Evolutionary conservation across 2,113 vertebrate genomes (phyloP).

Genomic region (Apus apus): DNA sequence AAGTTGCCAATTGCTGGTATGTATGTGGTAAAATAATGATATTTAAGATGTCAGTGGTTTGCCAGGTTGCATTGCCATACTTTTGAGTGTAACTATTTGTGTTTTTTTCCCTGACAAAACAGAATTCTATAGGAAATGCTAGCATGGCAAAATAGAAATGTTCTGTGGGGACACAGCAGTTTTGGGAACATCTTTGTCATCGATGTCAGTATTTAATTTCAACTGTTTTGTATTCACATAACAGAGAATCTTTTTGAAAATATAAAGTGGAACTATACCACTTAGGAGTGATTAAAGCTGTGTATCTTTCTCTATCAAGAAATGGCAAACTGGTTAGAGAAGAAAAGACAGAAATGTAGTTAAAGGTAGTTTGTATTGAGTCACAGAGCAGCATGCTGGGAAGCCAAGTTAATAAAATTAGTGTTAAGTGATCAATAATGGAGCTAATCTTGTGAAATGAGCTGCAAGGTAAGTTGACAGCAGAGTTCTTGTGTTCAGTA

Average conservation of each 20-base stretch:
- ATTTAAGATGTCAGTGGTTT: background rate
- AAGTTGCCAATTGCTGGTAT: background rate
- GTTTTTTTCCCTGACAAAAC: background rate
- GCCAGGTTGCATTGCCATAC: background rate
- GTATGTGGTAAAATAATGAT: rapidly evolving
- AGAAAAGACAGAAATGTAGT: background rate
- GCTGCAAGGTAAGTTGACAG: background rate
- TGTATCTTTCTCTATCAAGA: background rate
- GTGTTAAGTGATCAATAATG: background rate
- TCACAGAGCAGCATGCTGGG: background rate
- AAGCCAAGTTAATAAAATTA: background rate
- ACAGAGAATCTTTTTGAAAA: background rate
- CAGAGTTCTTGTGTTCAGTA: background rate
- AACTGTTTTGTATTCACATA: background rate
- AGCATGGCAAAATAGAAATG: background rate
- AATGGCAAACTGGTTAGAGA: background rate
- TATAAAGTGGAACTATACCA: background rate
- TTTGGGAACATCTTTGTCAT: background rate
- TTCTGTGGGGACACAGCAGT: background rate
- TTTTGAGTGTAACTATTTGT: background rate
- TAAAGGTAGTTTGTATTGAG: background rate
- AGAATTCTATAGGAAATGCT: background rate
- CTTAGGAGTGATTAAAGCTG: background rate
- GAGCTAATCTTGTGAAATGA: background rate
- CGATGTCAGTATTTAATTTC: background rate